Percentiles rank a stretch among this genome's conserved stretches.
Conservation (phyloP, 30 jellyfish, hydroid and myxozoan genomes). For the Hydractinia echinata region DNA sequence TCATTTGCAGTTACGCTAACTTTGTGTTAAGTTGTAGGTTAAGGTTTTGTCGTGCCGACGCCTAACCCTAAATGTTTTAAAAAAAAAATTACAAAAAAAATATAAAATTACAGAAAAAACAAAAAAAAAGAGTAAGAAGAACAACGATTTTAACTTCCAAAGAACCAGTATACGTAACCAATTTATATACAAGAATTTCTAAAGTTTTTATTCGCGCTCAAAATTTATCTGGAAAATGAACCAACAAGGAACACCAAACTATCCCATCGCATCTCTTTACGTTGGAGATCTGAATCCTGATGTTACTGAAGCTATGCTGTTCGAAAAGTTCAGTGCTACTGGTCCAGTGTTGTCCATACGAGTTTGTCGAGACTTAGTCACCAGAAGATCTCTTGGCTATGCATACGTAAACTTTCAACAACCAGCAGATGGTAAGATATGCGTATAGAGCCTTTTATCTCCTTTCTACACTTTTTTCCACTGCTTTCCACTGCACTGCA, state of each 20-base stretch:
- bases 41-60: constrained; percentile 62
- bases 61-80: constrained; percentile 45
- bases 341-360: constrained; percentile 95
- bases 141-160: too few relatives aligned
- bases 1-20: constrained; percentile 54
- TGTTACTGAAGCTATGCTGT: constrained; percentile 98
- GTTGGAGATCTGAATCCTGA: constrained; percentile 99
- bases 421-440: constrained; percentile 90
- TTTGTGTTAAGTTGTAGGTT: constrained; percentile 55
- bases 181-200: neutral
- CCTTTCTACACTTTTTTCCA: neutral
- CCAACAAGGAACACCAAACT: constrained; percentile 62
- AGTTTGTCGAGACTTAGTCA: constrained; percentile 95
- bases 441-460: too few relatives aligned
- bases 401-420: constrained; percentile 97
- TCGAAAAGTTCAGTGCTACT: constrained; percentile 94
- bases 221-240: constrained; percentile 46
- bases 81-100: constrained; percentile 37
- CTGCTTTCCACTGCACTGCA: neutral
- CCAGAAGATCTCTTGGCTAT: constrained; percentile 99
- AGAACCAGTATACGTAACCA: too few relatives aligned
- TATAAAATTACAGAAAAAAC: constrained; percentile 25
- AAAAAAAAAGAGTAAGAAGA: constrained; percentile 33
- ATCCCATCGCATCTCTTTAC: constrained; percentile 96
- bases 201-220: neutral